These are phyloP conservation scores for Chloroceryle amazona DNA, from an alignment of 2,797 vertebrate species.

Conservation along the genomic window DNA sequence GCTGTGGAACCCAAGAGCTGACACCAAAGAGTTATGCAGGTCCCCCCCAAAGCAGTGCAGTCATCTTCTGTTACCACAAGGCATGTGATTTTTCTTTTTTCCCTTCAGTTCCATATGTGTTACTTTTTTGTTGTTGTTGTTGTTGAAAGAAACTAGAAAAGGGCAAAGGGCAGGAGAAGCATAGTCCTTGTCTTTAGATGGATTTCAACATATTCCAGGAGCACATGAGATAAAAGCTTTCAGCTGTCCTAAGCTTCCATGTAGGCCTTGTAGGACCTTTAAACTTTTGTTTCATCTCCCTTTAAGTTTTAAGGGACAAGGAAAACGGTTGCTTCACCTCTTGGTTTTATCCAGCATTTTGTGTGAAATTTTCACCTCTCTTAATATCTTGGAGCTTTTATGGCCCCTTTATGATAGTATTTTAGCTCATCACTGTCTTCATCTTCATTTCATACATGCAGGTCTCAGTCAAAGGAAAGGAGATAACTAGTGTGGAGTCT, in stretches of 20 bases:
- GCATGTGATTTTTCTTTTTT: slow-evolving; percentile 4
- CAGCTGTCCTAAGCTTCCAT: not conserved
- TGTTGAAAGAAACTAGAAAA: slow-evolving; percentile 2
- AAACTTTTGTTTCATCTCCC: not conserved
- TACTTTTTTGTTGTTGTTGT: not conserved
- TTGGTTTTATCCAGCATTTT: not conserved
- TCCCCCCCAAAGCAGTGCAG: not conserved
- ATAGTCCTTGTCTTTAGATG: not conserved
- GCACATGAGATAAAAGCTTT: not conserved
- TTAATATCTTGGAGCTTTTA: not conserved
- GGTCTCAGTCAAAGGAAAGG: not conserved
- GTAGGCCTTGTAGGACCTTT: not conserved
- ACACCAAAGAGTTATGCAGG: not conserved
- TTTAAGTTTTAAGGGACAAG: not conserved
- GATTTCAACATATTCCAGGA: not conserved
- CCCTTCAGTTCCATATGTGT: not conserved
- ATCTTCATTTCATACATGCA: not conserved
- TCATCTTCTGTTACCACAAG: not conserved
- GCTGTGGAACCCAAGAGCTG: not conserved
- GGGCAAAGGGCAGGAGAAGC: slow-evolving; percentile 9
- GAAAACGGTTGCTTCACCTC: not conserved
- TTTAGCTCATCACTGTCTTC: not conserved
- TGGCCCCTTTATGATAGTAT: not conserved
- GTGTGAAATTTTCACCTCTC: not conserved
- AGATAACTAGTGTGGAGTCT: not conserved